Evolutionary conservation across 2,113 vertebrate genomes (phyloP).

Genomic region (Scomber scombrus): DNA sequence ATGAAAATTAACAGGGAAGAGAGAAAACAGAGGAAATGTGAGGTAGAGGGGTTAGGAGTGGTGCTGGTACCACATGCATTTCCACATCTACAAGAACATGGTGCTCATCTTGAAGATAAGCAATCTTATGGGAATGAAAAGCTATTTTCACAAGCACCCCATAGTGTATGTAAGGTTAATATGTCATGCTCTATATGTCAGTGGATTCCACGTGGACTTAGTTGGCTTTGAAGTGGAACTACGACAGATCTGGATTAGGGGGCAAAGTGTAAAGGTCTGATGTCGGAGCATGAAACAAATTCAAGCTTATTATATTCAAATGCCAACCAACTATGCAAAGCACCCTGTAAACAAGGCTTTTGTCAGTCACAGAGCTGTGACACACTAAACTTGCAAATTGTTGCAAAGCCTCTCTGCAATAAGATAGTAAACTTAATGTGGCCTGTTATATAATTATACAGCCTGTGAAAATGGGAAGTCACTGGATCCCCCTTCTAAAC

Average conservation of each 20-base stretch:
- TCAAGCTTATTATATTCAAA: slow-evolving; percentile 85
- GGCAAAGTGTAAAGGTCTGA: slow-evolving; percentile 89
- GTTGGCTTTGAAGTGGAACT: slow-evolving; percentile 80
- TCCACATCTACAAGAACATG: slow-evolving; percentile 43
- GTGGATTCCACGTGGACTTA: slow-evolving; percentile 64
- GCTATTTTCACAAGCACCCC: slow-evolving; percentile 25
- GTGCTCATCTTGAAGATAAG: slow-evolving; percentile 48
- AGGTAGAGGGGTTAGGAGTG: slow-evolving; percentile 43
- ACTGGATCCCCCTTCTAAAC: slow-evolving; percentile 65
- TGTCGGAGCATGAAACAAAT: slow-evolving; percentile 85
- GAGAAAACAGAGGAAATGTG: slow-evolving; percentile 42
- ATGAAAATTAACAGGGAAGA: slow-evolving; percentile 63
- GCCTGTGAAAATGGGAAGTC: slow-evolving; percentile 63
- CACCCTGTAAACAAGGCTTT: slow-evolving; percentile 83
- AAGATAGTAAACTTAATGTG: slow-evolving; percentile 70
- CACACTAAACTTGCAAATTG: slow-evolving; percentile 57
- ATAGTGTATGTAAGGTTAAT: slow-evolving; percentile 33
- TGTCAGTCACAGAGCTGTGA: slow-evolving; percentile 79
- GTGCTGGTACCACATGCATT: slow-evolving; percentile 50
- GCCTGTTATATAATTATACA: slow-evolving; percentile 77
- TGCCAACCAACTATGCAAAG: slow-evolving; percentile 74
- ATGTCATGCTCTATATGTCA: slow-evolving; percentile 53
- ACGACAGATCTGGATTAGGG: slow-evolving; percentile 87
- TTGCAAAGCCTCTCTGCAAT: slow-evolving; percentile 70
- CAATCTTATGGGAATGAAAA: slow-evolving; percentile 17